Base-by-base conservation (phyloP, 1,140 invertebrate species). In the Notospermus geniculatus region DNA sequence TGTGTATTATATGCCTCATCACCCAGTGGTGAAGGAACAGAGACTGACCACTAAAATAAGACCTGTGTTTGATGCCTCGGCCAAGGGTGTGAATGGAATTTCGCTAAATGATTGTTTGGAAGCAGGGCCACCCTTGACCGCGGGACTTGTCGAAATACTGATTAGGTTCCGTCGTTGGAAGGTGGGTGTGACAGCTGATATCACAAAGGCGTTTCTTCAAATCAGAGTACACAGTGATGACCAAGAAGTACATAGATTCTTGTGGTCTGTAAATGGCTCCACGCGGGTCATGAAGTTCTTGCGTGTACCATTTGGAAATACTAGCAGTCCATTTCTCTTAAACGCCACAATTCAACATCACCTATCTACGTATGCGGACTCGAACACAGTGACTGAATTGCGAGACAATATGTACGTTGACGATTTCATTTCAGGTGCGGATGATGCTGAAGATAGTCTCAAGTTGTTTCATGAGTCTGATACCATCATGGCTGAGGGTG, bases 351-450 rank as follows among this genome's bases (percentile, higher is more conserved):
- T 61, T 11, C n/a, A 59, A 29, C 27, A 62, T 45, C 57, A 61
- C 39, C 60, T 62, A 82, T 80, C 60, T 78, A 19, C 67, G 72
- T 0, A 59, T 63, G 50, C 54, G 57, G 22, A 52, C 60, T 5
- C 65, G 53, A 17, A 60, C 53, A 71, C 68, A 36, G 46, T 65
- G 50, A 52, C 68, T 36, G 62, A 70, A 17, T 72, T 80, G 19
- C 19, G 29, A 30, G 68, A 64, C 22, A 74, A 80, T 63, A 81
- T 80, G 59, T 85, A 83, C 63, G 75, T 81, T 15, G 83, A 85
- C 63, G 82, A 84, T 68, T 52, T 80, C 1, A 45, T 82, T 23
- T 72, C 71, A n/a, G 80, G 83, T 4, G 64, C 63, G 0, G 30
- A 73, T 1, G 71, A n/a, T n/a, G n/a, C n/a, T n/a, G n/a, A n/a